phyloP scores from a whole-genome alignment of 1,140 invertebrate genomes.

The Penaeus vannamei region DNA sequence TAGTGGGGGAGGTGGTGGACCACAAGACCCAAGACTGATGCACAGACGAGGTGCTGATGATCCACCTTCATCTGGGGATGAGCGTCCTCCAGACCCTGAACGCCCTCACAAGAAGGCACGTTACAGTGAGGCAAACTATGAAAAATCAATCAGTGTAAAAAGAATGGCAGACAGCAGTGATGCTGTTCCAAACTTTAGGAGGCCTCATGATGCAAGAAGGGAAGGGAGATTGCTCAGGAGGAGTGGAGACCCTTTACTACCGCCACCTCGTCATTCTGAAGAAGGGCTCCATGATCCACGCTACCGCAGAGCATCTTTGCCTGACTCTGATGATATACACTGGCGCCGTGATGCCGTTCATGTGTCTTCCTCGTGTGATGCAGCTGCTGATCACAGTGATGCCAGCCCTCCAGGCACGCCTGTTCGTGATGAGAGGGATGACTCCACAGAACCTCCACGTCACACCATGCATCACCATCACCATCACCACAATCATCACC shows the following conservation, averaged over 20 bases:
- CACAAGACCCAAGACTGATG: constrained; percentile 63
- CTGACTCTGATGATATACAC: constrained; percentile 55
- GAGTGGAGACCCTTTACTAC: constrained; percentile 38
- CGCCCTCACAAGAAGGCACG: constrained; percentile 59
- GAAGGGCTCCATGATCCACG: constrained; percentile 62
- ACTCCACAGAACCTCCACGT: constrained; percentile 57
- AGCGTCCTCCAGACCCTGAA: constrained; percentile 51
- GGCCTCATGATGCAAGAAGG: constrained; percentile 62
- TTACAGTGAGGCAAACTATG: constrained; percentile 55
- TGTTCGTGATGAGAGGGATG: constrained; percentile 66
- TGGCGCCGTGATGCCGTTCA: constrained; percentile 53
- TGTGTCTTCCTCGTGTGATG: constrained; percentile 62
- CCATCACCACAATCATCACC: constrained; percentile 63
- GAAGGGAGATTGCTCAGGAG: constrained; percentile 41
- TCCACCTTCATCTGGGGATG: constrained; percentile 63
- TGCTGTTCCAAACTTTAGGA: constrained; percentile 56
- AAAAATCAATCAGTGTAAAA: constrained; percentile 64
- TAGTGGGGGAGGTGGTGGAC: constrained; percentile 51
- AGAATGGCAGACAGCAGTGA: constrained; percentile 62
- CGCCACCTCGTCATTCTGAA: constrained; percentile 44
- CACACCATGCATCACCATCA: constrained; percentile 64
- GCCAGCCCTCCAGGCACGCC: constrained; percentile 66
- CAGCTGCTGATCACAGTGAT: constrained; percentile 63
- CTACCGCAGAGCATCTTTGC: constrained; percentile 56
- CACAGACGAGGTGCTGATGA: constrained; percentile 56